Evolutionary conservation across 2,113 vertebrate species (phyloP).

Genomic region (Cyprinus carpio): DNA sequence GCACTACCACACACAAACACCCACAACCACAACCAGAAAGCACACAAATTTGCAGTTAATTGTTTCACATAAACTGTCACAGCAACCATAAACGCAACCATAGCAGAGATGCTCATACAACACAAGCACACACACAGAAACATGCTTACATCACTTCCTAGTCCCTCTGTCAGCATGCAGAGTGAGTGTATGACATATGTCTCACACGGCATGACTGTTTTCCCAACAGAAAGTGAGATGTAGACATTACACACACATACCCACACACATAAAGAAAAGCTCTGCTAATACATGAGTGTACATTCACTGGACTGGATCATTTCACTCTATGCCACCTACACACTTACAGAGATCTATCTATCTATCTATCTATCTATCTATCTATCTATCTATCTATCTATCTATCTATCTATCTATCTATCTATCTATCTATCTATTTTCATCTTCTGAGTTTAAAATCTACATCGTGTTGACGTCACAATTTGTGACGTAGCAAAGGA

Average conservation of each 20-base stretch:
- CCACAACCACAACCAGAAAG: conserved; percentile 24
- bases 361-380: not conserved
- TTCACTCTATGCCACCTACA: conserved; percentile 30
- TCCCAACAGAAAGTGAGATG: conserved; percentile 26
- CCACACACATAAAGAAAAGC: not conserved
- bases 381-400: not conserved
- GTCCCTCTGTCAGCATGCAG: conserved; percentile 28
- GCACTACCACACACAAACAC: conserved; percentile 10
- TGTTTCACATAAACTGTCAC: conserved; percentile 5
- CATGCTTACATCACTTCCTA: conserved; percentile 12
- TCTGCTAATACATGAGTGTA: not conserved
- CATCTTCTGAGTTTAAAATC: too few relatives aligned
- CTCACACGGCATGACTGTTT: conserved; percentile 52
- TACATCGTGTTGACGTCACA: too few relatives aligned
- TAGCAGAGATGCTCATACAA: conserved; percentile 15
- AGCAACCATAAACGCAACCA: conserved; percentile 14
- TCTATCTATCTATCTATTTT: not conserved
- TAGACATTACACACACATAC: not conserved
- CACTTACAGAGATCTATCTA: conserved; percentile 1
- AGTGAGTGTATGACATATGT: conserved; percentile 51
- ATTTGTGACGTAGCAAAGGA: too few relatives aligned
- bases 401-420: not conserved
- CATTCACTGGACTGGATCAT: conserved; percentile 5
- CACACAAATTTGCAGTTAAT: not conserved
- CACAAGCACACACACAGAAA: conserved; percentile 26